These are phyloP conservation scores for Synergus japonicus DNA, from an alignment of 2,888 invertebrate species.

Conservation along the genomic window DNA sequence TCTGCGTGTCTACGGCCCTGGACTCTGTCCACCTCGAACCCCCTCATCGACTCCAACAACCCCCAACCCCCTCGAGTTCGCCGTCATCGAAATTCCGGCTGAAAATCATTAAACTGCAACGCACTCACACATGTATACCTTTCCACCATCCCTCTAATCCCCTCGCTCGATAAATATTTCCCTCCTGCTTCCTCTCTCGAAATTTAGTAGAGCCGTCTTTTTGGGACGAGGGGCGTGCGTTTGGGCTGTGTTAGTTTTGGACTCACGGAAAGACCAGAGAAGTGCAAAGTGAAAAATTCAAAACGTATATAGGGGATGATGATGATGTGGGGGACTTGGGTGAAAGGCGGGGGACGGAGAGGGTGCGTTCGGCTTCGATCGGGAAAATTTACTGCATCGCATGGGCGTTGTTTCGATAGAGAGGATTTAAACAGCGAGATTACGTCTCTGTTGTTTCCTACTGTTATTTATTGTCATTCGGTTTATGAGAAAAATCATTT, in stretches of 20 bases:
- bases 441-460: neutral
- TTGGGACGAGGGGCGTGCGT: neutral
- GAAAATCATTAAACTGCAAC: conserved; percentile 76
- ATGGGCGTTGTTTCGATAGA: conserved; percentile 35
- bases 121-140: conserved; percentile 68
- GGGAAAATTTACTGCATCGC: conserved; percentile 28
- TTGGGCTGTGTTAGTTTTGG: conserved; percentile 38
- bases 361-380: conserved; percentile 39
- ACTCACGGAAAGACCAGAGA: conserved; percentile 21
- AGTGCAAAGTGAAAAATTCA: conserved; percentile 13
- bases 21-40: conserved; percentile 28
- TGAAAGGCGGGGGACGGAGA: neutral
- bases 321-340: conserved; percentile 5
- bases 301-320: conserved; percentile 22
- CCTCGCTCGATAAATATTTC: conserved; percentile 40
- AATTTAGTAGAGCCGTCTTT: conserved; percentile 9
- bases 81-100: conserved; percentile 76
- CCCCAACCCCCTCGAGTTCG: conserved; percentile 48
- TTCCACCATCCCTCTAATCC: conserved; percentile 36
- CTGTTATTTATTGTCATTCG: conserved; percentile 11
- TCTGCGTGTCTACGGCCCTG: conserved; percentile 48
- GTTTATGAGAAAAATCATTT: conserved; percentile 18
- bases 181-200: conserved; percentile 42
- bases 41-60: conserved; percentile 21
- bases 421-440: conserved; percentile 36